Evolutionary conservation across 2,113 vertebrate species (phyloP).

Genomic region (Haliaeetus leucogaster): DNA sequence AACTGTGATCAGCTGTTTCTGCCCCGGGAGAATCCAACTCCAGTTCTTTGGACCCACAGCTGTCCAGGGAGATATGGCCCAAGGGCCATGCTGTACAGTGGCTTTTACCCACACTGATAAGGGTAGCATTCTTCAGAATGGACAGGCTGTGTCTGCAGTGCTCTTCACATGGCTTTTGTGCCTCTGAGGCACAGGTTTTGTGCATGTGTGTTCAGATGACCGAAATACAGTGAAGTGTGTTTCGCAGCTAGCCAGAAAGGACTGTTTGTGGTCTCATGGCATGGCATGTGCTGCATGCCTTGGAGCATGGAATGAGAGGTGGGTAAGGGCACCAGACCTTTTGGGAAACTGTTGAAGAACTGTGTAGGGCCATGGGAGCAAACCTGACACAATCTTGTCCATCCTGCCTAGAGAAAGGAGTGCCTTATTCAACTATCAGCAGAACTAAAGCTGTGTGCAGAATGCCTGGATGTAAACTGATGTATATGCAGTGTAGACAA

Average conservation of each 20-base stretch:
- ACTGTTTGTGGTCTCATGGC: not conserved
- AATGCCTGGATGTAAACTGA: not conserved
- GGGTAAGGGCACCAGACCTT: not conserved
- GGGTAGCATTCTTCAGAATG: not conserved
- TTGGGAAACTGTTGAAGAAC: not conserved
- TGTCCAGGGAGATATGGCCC: not conserved
- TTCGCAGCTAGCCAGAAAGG: not conserved
- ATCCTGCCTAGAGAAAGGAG: not conserved
- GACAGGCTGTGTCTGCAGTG: not conserved
- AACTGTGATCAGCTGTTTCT: not conserved
- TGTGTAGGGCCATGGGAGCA: not conserved
- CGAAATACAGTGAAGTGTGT: not conserved
- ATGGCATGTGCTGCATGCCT: not conserved
- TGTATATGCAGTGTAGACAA: not conserved
- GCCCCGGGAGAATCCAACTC: not conserved
- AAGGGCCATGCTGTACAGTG: not conserved
- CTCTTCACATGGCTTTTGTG: not conserved
- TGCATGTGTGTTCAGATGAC: not conserved
- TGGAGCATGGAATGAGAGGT: not conserved
- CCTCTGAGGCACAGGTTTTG: not conserved
- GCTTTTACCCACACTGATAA: not conserved
- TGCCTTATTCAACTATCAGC: not conserved
- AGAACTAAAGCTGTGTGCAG: not conserved
- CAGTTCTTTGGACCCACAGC: not conserved
- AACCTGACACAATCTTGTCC: not conserved